Conservation (phyloP, 2,113 vertebrate genomes). For the Tringa solitaria region DNA sequence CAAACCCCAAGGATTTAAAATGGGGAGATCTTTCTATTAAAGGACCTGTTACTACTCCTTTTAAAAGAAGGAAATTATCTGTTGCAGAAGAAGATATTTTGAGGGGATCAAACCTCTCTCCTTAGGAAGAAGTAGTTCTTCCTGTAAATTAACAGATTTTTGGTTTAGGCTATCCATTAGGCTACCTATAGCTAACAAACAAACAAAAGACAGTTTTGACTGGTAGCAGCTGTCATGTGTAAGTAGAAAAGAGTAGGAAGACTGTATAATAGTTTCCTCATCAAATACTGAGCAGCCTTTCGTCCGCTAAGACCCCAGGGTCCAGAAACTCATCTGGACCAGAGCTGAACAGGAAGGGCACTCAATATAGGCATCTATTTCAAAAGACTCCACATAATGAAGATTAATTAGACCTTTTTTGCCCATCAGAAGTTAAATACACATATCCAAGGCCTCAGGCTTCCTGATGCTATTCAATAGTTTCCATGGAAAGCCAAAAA, state of each 20-base stretch:
- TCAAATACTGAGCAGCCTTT: conserved; percentile 19
- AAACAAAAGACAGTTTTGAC: conserved; percentile 13
- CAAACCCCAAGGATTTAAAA: not conserved
- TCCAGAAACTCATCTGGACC: conserved; percentile 57
- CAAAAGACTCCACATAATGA: conserved; percentile 59
- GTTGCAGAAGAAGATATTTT: not conserved
- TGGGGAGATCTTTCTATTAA: not conserved
- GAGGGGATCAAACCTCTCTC: not conserved
- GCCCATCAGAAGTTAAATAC: conserved; percentile 39
- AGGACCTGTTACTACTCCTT: not conserved
- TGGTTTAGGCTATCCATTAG: not conserved
- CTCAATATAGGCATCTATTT: conserved; percentile 49
- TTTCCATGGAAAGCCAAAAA: not conserved
- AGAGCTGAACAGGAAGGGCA: conserved; percentile 55
- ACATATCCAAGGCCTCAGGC: conserved; percentile 3
- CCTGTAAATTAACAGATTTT: not conserved
- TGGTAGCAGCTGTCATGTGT: conserved; percentile 9
- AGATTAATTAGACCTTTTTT: conserved; percentile 66
- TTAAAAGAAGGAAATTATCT: not conserved
- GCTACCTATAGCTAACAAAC: not conserved
- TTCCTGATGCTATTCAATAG: not conserved
- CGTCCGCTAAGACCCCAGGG: conserved; percentile 40
- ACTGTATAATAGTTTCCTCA: conserved; percentile 40
- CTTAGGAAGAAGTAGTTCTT: not conserved
- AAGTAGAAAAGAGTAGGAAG: not conserved